Base-by-base conservation (phyloP, 2,888 invertebrate species). In the Drosophila nr. perissopoda region DNA sequence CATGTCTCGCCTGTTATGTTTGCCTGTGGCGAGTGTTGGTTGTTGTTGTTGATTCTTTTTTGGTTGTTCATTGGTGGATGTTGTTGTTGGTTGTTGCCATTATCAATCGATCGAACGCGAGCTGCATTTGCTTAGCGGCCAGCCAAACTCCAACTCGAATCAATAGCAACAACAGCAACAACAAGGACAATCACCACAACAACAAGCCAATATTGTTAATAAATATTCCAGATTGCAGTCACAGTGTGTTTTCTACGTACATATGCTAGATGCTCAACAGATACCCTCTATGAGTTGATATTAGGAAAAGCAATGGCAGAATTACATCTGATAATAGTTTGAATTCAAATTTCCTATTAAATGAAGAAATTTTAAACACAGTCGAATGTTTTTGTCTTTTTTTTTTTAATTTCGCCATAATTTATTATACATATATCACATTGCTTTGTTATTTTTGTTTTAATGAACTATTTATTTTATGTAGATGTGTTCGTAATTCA, bases 41-140 rank as follows among this genome's bases (percentile, higher is more conserved):
- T 72, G 73, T 69, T 63, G 58, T 61, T 60, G 36, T 33, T 36
- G 69, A 64, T 67, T 72, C 60, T 65, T 54, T 54, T n/a, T 76
- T 69, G 16, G 68, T 60, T 65, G 71, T 67, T 72, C 74, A 57
- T 64, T 77, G 75, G 72, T 78, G 76, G 71, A 13, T 49, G 49
- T 74, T 73, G 69, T 62, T 67, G 70, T 67, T 75, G 80, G 65
- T 69, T 78, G 76, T 76, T 81, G 87, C 77, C 80, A 87, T 87
- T 89, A 89, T 87, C 89, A 89, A 87, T 89, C 85, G 87, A 87
- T 87, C 87, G 89, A 83, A 86, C 82, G 84, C 85, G 86, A 88
- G 71, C 87, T 80, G 84, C 87, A 83, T 85, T 88, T 87, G 75
- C 75, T 84, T 87, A 87, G 85, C 79, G 89, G 75, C 78, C 78